phyloP scores from a whole-genome alignment of 2,113 vertebrate species.

The Himantopus leucocephalus region DNA sequence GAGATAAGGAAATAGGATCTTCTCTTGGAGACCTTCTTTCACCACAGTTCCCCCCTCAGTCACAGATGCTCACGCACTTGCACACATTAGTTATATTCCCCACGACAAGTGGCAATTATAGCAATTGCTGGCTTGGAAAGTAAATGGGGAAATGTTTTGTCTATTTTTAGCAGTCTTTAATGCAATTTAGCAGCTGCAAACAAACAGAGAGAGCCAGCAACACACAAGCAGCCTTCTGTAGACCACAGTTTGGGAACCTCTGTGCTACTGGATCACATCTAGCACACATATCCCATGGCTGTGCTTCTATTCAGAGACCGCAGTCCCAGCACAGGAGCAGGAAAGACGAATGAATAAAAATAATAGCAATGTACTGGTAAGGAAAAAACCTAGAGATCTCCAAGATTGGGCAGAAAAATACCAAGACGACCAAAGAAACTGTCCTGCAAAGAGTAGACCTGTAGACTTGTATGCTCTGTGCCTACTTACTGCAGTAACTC shows the following conservation, averaged over 20 bases:
- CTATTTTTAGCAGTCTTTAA: neutral
- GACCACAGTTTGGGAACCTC: neutral
- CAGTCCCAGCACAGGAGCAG: neutral
- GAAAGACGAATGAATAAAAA: neutral
- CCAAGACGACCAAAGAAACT: neutral
- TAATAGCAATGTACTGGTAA: neutral
- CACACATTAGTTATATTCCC: neutral
- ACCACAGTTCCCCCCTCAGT: neutral
- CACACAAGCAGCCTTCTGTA: neutral
- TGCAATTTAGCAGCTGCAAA: conserved; percentile 36
- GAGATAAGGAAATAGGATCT: neutral
- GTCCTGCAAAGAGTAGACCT: neutral
- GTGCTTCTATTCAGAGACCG: neutral
- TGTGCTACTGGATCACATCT: neutral
- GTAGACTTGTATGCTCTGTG: neutral
- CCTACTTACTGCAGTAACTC: neutral
- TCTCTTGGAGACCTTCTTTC: neutral
- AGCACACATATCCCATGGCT: neutral
- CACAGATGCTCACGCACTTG: neutral
- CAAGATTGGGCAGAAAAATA: neutral
- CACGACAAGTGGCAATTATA: neutral
- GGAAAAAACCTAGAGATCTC: neutral
- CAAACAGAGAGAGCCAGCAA: neutral
- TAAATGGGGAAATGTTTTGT: neutral
- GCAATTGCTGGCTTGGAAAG: neutral